phyloP scores from a whole-genome alignment of 2,888 invertebrate genomes.

The Dermolepida albohirtum region DNA sequence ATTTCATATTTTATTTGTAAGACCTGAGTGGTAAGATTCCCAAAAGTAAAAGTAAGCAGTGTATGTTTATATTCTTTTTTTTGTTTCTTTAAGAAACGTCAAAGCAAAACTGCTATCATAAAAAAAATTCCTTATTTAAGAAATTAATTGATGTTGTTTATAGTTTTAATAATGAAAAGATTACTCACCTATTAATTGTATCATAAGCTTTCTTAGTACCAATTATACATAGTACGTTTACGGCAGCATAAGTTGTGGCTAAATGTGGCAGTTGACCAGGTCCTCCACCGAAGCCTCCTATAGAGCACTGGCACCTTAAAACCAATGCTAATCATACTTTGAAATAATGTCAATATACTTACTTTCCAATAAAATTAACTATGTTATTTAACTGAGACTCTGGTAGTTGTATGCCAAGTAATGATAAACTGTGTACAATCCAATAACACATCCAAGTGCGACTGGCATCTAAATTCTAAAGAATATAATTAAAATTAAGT shows the following conservation, averaged over 20 bases:
- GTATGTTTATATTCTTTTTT: no score
- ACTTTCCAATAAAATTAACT: constrained; percentile 72
- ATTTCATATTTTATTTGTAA: no score
- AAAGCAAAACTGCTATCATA: no score
- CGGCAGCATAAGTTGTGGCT: constrained; percentile 97
- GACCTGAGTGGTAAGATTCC: no score
- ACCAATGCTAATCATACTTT: constrained; percentile 21
- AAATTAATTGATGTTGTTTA: no score
- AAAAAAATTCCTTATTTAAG: no score
- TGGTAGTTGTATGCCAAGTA: constrained; percentile 76
- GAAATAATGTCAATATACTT: constrained; percentile 43
- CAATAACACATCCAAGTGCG: constrained; percentile 98
- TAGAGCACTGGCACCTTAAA: constrained; percentile 77
- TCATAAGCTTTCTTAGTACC: constrained; percentile 83
- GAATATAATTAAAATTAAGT: neutral
- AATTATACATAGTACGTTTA: constrained; percentile 91
- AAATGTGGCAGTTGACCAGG: constrained; percentile 93
- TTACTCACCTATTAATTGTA: constrained; percentile 81
- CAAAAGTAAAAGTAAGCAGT: no score
- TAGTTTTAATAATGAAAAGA: neutral
- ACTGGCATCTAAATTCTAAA: constrained; percentile 88
- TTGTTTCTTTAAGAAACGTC: no score
- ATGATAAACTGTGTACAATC: constrained; percentile 90
- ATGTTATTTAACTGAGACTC: constrained; percentile 69
- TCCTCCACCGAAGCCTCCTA: constrained; percentile 95